Evolutionary conservation across 2,113 vertebrate genomes (phyloP).

Genomic region (Tenebrosternarchus preto): DNA sequence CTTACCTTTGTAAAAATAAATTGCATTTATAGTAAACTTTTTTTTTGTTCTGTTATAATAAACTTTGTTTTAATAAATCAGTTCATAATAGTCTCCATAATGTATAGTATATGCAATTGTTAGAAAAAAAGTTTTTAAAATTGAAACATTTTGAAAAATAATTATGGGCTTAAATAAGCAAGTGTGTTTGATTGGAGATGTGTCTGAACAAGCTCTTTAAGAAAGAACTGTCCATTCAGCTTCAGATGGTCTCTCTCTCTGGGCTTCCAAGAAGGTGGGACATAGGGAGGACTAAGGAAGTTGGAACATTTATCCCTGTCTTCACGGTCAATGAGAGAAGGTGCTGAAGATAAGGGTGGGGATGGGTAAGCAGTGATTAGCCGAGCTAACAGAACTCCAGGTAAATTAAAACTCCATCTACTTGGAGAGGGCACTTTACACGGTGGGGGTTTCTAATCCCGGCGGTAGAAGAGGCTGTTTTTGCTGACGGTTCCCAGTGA

Average conservation of each 20-base stretch:
- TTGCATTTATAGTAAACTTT: no score
- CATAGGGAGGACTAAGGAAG: slow-evolving; percentile 30
- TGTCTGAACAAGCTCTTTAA: slow-evolving; percentile 52
- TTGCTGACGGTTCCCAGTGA: not conserved
- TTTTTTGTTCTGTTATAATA: no score
- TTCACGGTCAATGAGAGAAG: slow-evolving; percentile 54
- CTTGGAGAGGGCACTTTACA: slow-evolving; percentile 56
- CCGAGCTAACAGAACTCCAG: slow-evolving; percentile 48
- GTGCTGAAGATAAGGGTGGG: slow-evolving; percentile 58
- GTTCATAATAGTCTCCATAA: no score
- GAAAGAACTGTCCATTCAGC: slow-evolving; percentile 52
- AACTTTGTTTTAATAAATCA: no score
- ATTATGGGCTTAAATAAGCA: no score
- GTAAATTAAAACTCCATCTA: slow-evolving; percentile 60
- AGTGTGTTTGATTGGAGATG: not conserved
- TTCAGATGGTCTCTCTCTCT: slow-evolving; percentile 54
- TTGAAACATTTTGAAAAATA: not conserved
- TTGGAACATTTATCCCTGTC: slow-evolving; percentile 61
- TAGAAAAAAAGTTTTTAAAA: not conserved
- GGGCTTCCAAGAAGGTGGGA: slow-evolving; percentile 53
- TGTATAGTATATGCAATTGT: not conserved
- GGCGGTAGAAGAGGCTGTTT: not conserved
- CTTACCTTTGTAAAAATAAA: no score
- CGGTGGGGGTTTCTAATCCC: slow-evolving; percentile 50
- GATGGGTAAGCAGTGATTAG: slow-evolving; percentile 58